Conservation (phyloP, 2,113 vertebrate species). For the Laticauda laticaudata region DNA sequence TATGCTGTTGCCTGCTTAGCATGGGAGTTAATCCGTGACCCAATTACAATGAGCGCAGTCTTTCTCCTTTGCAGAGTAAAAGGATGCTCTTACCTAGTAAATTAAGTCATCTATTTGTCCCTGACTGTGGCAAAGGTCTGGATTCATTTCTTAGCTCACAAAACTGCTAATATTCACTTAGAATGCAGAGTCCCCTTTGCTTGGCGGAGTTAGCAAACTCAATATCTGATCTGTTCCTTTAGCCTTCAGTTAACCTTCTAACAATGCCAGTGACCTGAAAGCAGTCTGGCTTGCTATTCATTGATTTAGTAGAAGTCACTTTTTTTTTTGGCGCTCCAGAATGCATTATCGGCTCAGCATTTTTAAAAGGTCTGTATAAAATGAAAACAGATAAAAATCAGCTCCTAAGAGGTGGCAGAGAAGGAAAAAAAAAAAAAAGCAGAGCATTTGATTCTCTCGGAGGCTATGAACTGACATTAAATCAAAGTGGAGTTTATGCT, state of each 20-base stretch:
- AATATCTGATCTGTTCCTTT: constrained; percentile 24
- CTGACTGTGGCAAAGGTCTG: constrained; percentile 34
- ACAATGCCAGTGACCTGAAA: constrained; percentile 28
- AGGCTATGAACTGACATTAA: constrained; percentile 38
- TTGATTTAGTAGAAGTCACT: constrained; percentile 29
- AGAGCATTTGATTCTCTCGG: constrained; percentile 25
- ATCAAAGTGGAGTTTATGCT: not conserved
- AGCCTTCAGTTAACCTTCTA: constrained; percentile 53
- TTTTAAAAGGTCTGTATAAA: constrained; percentile 47
- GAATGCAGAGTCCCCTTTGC: constrained; percentile 17
- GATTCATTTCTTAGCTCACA: constrained; percentile 16
- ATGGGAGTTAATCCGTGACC: not conserved
- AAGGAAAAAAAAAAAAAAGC: constrained; percentile 15
- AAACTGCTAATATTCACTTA: constrained; percentile 1
- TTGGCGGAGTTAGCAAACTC: constrained; percentile 21
- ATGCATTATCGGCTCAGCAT: constrained; percentile 39
- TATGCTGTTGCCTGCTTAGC: not conserved
- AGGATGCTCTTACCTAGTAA: not conserved
- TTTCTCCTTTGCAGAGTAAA: not conserved
- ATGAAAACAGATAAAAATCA: constrained; percentile 61
- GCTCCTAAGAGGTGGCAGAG: constrained; percentile 30
- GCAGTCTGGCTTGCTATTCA: constrained; percentile 24
- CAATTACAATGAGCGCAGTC: not conserved
- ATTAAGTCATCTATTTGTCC: constrained; percentile 18
- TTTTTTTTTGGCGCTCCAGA: constrained; percentile 19